Conservation (phyloP, 2,888 invertebrate genomes). For the Archips crataeganus region DNA sequence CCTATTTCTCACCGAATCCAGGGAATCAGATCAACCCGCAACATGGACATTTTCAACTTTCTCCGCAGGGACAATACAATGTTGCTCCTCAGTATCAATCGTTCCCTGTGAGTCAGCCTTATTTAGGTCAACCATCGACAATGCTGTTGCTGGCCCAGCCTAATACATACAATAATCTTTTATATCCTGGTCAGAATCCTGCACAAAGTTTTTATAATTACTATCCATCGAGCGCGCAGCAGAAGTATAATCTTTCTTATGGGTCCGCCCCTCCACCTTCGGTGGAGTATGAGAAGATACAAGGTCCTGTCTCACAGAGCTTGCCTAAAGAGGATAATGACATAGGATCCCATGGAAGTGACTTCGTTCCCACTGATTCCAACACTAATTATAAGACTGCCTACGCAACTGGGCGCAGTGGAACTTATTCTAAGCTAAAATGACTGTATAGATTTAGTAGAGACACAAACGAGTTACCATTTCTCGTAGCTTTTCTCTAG, state of each 20-base stretch:
- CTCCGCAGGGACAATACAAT: conserved; percentile 49
- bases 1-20: conserved; percentile 51
- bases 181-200: conserved; percentile 62
- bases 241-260: conserved; percentile 67
- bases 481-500: conserved; percentile 23
- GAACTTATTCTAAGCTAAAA: conserved; percentile 64
- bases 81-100: conserved; percentile 55
- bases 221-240: conserved; percentile 70
- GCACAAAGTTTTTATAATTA: conserved; percentile 74
- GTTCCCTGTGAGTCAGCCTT: conserved; percentile 60
- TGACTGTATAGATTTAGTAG: conserved; percentile 37
- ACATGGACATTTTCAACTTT: conserved; percentile 66
- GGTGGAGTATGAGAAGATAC: conserved; percentile 70
- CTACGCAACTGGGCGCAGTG: conserved; percentile 62
- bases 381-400: conserved; percentile 67
- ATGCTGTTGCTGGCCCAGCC: conserved; percentile 74
- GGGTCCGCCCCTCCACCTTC: conserved; percentile 55
- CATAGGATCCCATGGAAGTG: conserved; percentile 60
- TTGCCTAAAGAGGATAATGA: conserved; percentile 75
- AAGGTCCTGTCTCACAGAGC: conserved; percentile 59
- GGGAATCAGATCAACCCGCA: conserved; percentile 47
- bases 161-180: conserved; percentile 68
- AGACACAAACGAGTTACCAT: conserved; percentile 15
- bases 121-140: conserved; percentile 68
- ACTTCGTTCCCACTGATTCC: conserved; percentile 67